These are phyloP conservation scores for Euplexia lucipara DNA, from an alignment of 2,888 invertebrate species.

Conservation along the genomic window DNA sequence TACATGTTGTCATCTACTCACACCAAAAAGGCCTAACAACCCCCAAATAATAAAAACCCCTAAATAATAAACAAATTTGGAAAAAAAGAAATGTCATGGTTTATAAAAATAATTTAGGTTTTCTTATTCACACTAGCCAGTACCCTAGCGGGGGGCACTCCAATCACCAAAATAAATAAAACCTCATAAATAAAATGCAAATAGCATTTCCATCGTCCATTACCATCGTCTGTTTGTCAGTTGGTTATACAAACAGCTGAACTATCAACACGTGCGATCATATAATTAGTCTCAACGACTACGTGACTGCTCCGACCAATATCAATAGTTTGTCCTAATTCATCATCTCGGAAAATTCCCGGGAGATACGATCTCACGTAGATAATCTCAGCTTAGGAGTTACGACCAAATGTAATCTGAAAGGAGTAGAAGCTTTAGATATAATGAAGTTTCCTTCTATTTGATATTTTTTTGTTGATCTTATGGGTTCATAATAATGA, in stretches of 20 bases:
- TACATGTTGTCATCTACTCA: too few species aligned
- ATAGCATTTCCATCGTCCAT: slow-evolving; percentile 10
- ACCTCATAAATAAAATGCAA: slow-evolving; percentile 12
- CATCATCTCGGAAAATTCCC: slow-evolving; percentile 31
- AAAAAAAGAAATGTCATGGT: too few species aligned
- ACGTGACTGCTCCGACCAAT: slow-evolving; percentile 43
- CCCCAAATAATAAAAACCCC: too few species aligned
- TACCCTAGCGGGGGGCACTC: not conserved
- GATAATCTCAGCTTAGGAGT: slow-evolving; percentile 47
- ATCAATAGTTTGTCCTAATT: slow-evolving; percentile 46
- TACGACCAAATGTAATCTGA: slow-evolving; percentile 39
- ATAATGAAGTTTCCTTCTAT: slow-evolving; percentile 24
- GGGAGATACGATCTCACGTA: slow-evolving; percentile 14
- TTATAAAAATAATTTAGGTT: too few species aligned
- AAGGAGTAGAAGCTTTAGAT: slow-evolving; percentile 26
- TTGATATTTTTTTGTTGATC: slow-evolving; percentile 21
- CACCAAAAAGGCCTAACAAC: too few species aligned
- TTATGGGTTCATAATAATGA: slow-evolving; percentile 1
- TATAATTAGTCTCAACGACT: slow-evolving; percentile 36
- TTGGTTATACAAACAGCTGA: slow-evolving; percentile 12
- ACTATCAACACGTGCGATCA: slow-evolving; percentile 34
- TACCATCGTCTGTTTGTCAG: slow-evolving; percentile 3
- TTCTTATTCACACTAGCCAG: too few species aligned
- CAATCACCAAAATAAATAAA: slow-evolving; percentile 9
- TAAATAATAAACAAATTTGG: too few species aligned